Conservation (phyloP, 1,140 invertebrate genomes). For the Bombus impatiens region DNA sequence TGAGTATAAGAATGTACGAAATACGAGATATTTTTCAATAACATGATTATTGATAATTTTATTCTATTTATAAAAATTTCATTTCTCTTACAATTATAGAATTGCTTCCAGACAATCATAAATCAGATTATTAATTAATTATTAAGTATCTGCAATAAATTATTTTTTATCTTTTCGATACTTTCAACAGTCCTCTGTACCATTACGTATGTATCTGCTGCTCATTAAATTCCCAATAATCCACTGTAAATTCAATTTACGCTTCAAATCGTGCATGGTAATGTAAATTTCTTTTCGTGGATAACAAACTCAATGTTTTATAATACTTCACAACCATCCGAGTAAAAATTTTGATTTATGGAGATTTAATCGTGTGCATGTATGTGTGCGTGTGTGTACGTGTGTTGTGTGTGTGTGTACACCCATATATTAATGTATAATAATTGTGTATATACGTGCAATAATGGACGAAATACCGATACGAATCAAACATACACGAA, state of each 20-base stretch:
- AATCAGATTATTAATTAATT: not conserved
- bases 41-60: not conserved
- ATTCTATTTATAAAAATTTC: not conserved
- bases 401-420: no score
- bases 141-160: not conserved
- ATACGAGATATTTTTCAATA: no score
- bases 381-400: no score
- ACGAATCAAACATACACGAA: not conserved
- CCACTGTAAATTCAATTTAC: not conserved
- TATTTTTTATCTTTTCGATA: no score
- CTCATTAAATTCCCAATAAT: constrained; percentile 7
- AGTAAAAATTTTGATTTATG: not conserved
- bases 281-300: not conserved
- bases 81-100: not conserved
- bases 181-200: not conserved
- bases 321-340: not conserved
- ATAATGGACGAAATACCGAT: constrained; percentile 31
- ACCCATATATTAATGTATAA: constrained; percentile 22
- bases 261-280: not conserved
- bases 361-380: not conserved
- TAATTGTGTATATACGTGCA: constrained; percentile 41
- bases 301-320: not conserved
- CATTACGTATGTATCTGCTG: constrained; percentile 8
- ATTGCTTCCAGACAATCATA: not conserved
- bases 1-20: not conserved